Percentiles rank a stretch among this genome's conserved stretches.
These are phyloP conservation scores for Butastur rufipennis DNA, from an alignment of 2,113 vertebrate genomes.

Conservation along the genomic window DNA sequence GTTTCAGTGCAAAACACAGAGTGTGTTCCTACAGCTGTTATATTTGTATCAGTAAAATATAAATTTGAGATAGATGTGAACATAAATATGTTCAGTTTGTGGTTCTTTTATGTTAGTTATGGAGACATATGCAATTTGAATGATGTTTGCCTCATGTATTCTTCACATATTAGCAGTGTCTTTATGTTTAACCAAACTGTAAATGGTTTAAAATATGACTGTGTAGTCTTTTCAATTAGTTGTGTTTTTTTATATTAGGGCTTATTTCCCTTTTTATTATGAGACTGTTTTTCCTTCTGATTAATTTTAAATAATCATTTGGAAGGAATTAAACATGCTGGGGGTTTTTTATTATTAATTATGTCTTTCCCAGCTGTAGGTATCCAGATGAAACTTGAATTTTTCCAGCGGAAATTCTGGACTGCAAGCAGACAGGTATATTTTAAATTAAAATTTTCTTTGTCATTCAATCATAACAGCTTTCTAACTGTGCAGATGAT, in stretches of 20 bases:
- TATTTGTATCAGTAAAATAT: background rate
- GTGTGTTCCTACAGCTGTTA: background rate
- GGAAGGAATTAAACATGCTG: background rate
- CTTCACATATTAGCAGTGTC: background rate
- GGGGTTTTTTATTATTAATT: slow-evolving; percentile 5
- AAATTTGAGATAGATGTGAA: background rate
- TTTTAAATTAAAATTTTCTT: background rate
- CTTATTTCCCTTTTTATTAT: background rate
- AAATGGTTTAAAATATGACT: background rate
- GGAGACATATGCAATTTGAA: background rate
- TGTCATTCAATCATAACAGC: background rate
- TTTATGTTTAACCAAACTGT: background rate
- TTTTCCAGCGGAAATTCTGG: slow-evolving; percentile 98
- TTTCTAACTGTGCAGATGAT: background rate
- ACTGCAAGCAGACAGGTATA: slow-evolving; percentile 97
- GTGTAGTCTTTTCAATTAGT: background rate
- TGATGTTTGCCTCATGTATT: background rate
- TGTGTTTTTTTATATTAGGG: background rate
- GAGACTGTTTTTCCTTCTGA: background rate
- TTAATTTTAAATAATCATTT: background rate
- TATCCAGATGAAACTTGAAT: slow-evolving; percentile 99
- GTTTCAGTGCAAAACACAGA: background rate
- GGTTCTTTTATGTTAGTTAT: background rate
- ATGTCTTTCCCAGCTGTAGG: slow-evolving; percentile 88
- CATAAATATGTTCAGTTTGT: background rate